Evolutionary conservation across 2,113 vertebrate genomes (phyloP), one percentile per base, ranked within the genome.

Genomic region (Tinamus guttatus): DNA sequence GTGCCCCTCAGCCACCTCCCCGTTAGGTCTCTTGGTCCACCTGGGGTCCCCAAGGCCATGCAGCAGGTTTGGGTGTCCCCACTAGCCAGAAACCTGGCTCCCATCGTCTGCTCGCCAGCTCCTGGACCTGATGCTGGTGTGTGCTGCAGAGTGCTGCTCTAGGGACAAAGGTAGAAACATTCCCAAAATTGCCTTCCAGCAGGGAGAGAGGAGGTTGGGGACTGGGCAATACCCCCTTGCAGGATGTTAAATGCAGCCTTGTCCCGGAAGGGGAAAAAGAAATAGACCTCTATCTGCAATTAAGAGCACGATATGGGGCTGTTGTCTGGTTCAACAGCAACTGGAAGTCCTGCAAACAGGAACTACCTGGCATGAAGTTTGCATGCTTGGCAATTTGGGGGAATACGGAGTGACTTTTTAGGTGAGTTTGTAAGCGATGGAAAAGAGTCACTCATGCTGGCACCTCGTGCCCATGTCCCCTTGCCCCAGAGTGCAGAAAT

Each of bases 401-500:
- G 10, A 13, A 45, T 20, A 9, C 0, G 0, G 27, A 11, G 11
- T 69, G 32, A 58, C 3, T 16, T 41, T 80, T 49, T 10, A 52
- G 41, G 21, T 45, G 20, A 52, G 7, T n/a, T 40, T 81, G 8
- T 38, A 5, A 18, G 36, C 73, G 34, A 59, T 45, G 69, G 70
- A 80, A n/a, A 34, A 77, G 45, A 9, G 24, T 17, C 21, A 7
- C 54, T 54, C 49, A 30, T 40, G 3, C 70, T 74, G 62, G 77
- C 21, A 54, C 32, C 41, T 89, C 80, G 84, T 32, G 15, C 38
- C 43, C 30, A 7, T 4, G 2, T 58, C 27, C 65, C 45, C 51
- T 38, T 45, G 21, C 77, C n/a, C 30, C 96, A 99, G 99, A 78
- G 99, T 99, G 56, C 99, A 99, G 98, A 99, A 99, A 87, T 99